phyloP scores from a whole-genome alignment of 2,797 vertebrate species.

The Yasuhikotakia modesta region DNA sequence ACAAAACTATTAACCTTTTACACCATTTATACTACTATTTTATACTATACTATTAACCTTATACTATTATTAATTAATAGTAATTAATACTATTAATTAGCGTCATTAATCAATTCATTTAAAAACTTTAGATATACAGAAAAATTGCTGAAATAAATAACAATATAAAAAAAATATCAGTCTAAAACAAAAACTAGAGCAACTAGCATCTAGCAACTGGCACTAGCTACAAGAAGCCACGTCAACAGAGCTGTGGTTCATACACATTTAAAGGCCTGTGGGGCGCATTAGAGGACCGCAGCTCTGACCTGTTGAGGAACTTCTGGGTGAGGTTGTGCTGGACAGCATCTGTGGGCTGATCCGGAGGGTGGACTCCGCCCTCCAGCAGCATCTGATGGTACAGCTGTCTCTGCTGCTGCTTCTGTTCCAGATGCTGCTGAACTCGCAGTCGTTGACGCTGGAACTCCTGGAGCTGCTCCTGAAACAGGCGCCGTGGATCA shows the following conservation, averaged over 20 bases:
- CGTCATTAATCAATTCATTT: no score
- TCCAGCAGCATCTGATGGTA: slow-evolving; percentile 98
- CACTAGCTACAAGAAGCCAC: no score
- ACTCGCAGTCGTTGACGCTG: slow-evolving; percentile 91
- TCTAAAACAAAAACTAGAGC: no score
- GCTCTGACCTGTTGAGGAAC: slow-evolving; percentile 87
- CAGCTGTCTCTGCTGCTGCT: slow-evolving; percentile 91
- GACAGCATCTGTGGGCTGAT: slow-evolving; percentile 78
- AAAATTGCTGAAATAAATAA: no score
- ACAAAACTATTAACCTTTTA: no score
- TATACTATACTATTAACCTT: no score
- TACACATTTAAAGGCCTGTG: not conserved
- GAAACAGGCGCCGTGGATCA: not conserved
- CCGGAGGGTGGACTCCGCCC: slow-evolving; percentile 89
- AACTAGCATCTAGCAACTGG: not conserved
- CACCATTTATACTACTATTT: no score
- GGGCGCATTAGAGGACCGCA: not conserved
- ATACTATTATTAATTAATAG: no score
- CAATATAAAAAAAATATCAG: no score
- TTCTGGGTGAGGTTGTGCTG: slow-evolving; percentile 94
- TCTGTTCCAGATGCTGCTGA: slow-evolving; percentile 95
- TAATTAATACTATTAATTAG: no score
- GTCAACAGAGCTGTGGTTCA: not conserved
- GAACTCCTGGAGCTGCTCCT: slow-evolving; percentile 93
- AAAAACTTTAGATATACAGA: no score